Base-by-base conservation (phyloP, 2,113 vertebrate genomes). In the Neomonachus schauinslandi region DNA sequence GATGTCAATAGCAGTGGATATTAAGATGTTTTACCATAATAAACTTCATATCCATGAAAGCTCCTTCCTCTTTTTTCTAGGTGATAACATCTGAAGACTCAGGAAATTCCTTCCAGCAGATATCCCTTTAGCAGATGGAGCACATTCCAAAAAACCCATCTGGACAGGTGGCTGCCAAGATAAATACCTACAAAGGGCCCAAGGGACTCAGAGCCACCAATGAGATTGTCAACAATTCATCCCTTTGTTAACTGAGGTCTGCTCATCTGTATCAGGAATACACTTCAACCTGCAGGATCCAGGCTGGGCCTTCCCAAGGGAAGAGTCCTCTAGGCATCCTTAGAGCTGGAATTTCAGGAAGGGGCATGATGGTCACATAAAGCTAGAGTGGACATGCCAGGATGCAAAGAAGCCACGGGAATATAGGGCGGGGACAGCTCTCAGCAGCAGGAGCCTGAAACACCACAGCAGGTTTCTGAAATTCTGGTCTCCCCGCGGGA, bases 121-220 rank as follows among this genome's bases (percentile, higher is more conserved):
- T 83, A 65, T 59, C 15, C 72, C 92, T 67, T 86, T 85, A 94
- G 89, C 84, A 93, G 88, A 92, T 89, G 83, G 63, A 95, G 49
- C 69, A 49, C 94, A 94, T 97, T 63, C 88, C 86, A 93, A 49
- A 28, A 76, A 86, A 22, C 4, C 5, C 80, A 49, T 95, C 80
- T 84, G 89, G 96, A 87, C 96, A 95, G 94, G 76, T 97, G 77
- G 71, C 91, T 97, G 74, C 6, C 26, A 80, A 94, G 96, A 69
- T 1, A 95, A 95, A 91, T 91, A 22, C 85, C 67, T 61, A 72
- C 57, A 71, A 61, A 12, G 74, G 72, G 81, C 65, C 85, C 94
- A 71, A 65, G 61, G 92, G 74, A 82, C 65, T 91, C n/a, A 55
- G 92, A 74, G 65, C 84, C 59, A 67, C 67, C 74, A 12, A 55